Percentiles rank a stretch among this genome's conserved stretches.
These are phyloP conservation scores for Netelia inedita DNA, from an alignment of 2,888 invertebrate species.

Conservation along the genomic window DNA sequence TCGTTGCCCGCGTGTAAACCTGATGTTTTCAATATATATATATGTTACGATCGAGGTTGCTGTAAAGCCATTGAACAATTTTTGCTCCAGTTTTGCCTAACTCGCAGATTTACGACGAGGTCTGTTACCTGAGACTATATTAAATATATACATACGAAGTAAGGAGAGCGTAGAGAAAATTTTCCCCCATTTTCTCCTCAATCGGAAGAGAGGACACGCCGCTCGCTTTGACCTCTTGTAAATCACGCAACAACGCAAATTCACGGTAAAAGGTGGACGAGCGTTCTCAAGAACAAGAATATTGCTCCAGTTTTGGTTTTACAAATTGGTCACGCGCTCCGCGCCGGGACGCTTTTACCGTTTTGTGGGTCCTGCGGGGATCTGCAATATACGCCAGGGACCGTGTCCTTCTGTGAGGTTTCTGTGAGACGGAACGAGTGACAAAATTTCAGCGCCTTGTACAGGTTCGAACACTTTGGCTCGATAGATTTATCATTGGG, in stretches of 20 bases:
- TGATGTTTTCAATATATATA: conserved; percentile 5
- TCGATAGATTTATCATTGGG: neutral
- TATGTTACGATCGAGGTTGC: conserved; percentile 37
- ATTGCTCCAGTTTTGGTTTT: conserved; percentile 71
- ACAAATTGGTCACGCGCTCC: conserved; percentile 64
- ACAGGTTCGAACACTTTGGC: too few relatives aligned
- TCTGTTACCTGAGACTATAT: conserved; percentile 54
- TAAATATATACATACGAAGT: neutral
- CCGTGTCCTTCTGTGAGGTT: neutral
- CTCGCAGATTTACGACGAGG: conserved; percentile 77
- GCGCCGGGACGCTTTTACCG: conserved; percentile 23
- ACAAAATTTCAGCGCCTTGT: neutral
- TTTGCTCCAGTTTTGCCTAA: conserved; percentile 80
- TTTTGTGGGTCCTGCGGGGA: conserved; percentile 7
- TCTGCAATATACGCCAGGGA: neutral
- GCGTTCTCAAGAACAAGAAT: conserved; percentile 25
- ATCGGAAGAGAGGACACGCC: neutral
- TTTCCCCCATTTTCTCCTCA: conserved; percentile 18
- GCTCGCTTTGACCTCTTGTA: conserved; percentile 67
- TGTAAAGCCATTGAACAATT: conserved; percentile 75
- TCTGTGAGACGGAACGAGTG: neutral
- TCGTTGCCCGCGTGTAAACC: conserved; percentile 39
- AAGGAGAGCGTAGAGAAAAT: conserved; percentile 16
- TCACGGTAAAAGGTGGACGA: conserved; percentile 67
- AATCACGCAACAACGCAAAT: conserved; percentile 73